Evolutionary conservation across 2,888 invertebrate genomes (phyloP), one percentile per base, ranked within the genome.

Genomic region (Phragmatobia fuliginosa): DNA sequence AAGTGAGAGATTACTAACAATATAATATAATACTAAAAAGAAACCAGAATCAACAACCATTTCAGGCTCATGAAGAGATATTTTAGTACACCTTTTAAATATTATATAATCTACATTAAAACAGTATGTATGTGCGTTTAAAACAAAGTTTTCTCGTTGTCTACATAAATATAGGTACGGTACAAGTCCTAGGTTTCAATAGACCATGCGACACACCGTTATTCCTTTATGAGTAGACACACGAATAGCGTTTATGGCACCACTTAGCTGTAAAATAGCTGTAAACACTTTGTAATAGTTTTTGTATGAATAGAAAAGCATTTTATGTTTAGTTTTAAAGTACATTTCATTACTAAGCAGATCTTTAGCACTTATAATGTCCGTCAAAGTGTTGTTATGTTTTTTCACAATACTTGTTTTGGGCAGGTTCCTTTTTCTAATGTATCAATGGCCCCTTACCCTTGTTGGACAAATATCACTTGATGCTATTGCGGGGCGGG

Each of bases 191-290:
- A 66, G 41, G 31, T n/a, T 45, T 41, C n/a, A 49, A 25, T 33
- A 31, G 52, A 32, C 41, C 11, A 67, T 52, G 28, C 60, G 52
- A 68, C 56, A 63, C 36, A 16, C 56, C 32, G 58, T 61, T 68
- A 67, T 49, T 36, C 65, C n/a, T 78, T 69, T 64, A 73, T 71
- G 66, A 70, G 66, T 62, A 33, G 33, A 52, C 59, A 31, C 58
- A 72, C 70, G 25, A 49, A 41, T 66, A 70, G 75, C 68, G 56
- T 69, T 68, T 67, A 67, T 62, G 68, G 52, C 41, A 71, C n/a
- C 21, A 66, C 32, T 59, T 14, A 61, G 62, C 25, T 38, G 72
- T 78, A 69, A 76, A 72, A 36, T 49, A 61, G 38, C 68, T 66
- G 71, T 66, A 61, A 62, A 64, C 73, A 73, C 62, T 67, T 25